Percentiles rank a stretch among this genome's conserved stretches.
Conservation (phyloP, 2,888 invertebrate genomes). For the Plemyria rubiginata region DNA sequence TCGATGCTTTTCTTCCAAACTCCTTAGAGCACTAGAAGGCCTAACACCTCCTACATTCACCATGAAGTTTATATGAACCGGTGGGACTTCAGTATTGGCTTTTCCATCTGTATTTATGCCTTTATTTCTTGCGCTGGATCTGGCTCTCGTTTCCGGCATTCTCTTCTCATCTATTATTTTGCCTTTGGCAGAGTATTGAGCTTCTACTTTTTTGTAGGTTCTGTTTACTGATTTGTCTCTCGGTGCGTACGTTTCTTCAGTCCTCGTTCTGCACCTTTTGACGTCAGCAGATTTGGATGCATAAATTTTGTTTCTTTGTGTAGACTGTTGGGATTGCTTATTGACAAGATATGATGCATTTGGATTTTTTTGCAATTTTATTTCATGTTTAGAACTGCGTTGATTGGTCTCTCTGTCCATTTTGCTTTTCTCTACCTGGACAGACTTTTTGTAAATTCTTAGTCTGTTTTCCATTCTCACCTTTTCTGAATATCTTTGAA, state of each 20-base stretch:
- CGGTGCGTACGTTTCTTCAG: constrained; percentile 16
- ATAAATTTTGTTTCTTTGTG: constrained; percentile 47
- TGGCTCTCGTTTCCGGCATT: constrained; percentile 42
- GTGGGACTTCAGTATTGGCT: constrained; percentile 45
- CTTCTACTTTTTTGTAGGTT: constrained; percentile 16
- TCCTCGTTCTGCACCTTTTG: constrained; percentile 40
- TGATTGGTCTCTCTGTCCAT: constrained; percentile 47
- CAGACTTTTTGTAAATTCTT: constrained; percentile 70
- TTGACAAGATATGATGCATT: constrained; percentile 68
- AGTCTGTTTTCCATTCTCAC: constrained; percentile 77
- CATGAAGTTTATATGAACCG: constrained; percentile 72
- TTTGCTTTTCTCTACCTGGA: constrained; percentile 59
- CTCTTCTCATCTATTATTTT: constrained; percentile 36
- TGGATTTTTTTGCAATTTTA: constrained; percentile 39
- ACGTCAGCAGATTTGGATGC: constrained; percentile 58
- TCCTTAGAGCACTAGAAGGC: constrained; percentile 64
- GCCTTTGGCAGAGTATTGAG: constrained; percentile 23
- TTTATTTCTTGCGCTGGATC: constrained; percentile 54
- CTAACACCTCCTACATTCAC: constrained; percentile 67
- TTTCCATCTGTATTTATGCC: constrained; percentile 53
- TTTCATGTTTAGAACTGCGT: constrained; percentile 36
- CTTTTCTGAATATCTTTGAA: constrained; percentile 79
- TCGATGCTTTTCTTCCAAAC: constrained; percentile 74
- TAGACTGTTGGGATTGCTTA: constrained; percentile 52
- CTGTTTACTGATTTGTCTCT: constrained; percentile 29